phyloP scores from a whole-genome alignment of 2,888 invertebrate genomes.

The Xanthostigma xanthostigma region DNA sequence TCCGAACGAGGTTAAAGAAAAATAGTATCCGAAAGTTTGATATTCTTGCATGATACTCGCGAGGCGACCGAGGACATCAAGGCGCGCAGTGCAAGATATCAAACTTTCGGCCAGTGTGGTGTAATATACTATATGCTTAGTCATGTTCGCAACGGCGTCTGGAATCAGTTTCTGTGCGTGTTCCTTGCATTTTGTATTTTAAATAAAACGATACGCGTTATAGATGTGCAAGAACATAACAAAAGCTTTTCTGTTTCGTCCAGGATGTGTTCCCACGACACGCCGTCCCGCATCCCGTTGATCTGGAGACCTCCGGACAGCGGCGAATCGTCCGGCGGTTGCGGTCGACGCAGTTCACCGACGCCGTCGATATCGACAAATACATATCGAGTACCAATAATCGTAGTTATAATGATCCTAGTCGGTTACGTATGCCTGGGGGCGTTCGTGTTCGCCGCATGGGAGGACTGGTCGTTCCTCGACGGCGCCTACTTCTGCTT shows the following conservation, averaged over 20 bases:
- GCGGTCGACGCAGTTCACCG: slow-evolving; percentile 25
- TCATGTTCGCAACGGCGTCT: too few relatives aligned
- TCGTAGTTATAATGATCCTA: slow-evolving; percentile 49
- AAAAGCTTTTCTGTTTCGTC: slow-evolving; percentile 7
- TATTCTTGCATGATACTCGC: too few relatives aligned
- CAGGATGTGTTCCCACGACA: slow-evolving; percentile 45
- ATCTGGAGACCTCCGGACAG: slow-evolving; percentile 41
- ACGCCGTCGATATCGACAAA: slow-evolving; percentile 5
- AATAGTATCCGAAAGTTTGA: too few relatives aligned
- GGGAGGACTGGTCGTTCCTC: slow-evolving; percentile 66
- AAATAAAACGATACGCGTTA: too few relatives aligned
- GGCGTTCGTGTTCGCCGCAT: slow-evolving; percentile 61
- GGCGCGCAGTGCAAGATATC: too few relatives aligned
- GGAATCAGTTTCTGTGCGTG: too few relatives aligned
- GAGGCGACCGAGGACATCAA: too few relatives aligned
- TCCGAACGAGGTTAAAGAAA: too few relatives aligned
- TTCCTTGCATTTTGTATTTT: too few relatives aligned
- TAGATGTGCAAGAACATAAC: too few relatives aligned
- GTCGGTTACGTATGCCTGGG: slow-evolving; percentile 60
- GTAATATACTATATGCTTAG: too few relatives aligned
- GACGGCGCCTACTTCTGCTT: slow-evolving; percentile 78
- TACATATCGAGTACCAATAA: slow-evolving; percentile 40
- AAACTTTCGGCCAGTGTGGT: too few relatives aligned
- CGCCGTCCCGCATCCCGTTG: slow-evolving; percentile 61
- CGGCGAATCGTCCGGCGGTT: slow-evolving; percentile 25